Conservation (phyloP, 2,113 vertebrate species). For the Rhipidura dahli region DNA sequence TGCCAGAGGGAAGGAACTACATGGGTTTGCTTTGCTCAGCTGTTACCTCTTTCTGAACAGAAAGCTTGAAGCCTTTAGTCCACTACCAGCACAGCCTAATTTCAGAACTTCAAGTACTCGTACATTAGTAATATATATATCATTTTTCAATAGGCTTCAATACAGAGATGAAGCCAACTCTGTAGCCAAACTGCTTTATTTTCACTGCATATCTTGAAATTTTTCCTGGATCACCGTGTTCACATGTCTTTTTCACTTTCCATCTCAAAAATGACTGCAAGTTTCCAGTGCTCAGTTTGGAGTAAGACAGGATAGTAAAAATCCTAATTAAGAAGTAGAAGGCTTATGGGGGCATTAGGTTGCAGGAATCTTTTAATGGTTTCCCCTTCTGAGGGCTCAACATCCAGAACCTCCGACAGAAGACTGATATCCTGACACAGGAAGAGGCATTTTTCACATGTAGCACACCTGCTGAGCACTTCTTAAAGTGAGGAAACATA, state of each 20-base stretch:
- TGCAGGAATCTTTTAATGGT: neutral
- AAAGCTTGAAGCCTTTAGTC: neutral
- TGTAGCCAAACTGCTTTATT: neutral
- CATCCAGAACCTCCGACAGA: neutral
- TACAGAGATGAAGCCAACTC: neutral
- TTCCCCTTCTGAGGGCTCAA: neutral
- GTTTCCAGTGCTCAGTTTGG: neutral
- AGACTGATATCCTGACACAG: neutral
- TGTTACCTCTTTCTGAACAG: neutral
- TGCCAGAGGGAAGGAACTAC: neutral
- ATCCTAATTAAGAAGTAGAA: neutral
- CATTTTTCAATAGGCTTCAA: neutral
- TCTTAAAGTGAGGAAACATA: neutral
- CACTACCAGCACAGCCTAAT: neutral
- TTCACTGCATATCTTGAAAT: neutral
- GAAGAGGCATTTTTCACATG: neutral
- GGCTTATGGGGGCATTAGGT: neutral
- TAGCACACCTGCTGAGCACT: neutral
- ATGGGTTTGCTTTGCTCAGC: neutral
- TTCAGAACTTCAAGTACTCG: neutral
- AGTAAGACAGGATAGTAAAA: neutral
- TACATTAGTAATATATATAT: neutral
- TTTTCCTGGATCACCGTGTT: neutral
- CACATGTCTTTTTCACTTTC: neutral
- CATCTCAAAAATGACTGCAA: neutral